Evolutionary conservation across 2,797 vertebrate species (phyloP).

Genomic region (Synaphobranchus kaupii): DNA sequence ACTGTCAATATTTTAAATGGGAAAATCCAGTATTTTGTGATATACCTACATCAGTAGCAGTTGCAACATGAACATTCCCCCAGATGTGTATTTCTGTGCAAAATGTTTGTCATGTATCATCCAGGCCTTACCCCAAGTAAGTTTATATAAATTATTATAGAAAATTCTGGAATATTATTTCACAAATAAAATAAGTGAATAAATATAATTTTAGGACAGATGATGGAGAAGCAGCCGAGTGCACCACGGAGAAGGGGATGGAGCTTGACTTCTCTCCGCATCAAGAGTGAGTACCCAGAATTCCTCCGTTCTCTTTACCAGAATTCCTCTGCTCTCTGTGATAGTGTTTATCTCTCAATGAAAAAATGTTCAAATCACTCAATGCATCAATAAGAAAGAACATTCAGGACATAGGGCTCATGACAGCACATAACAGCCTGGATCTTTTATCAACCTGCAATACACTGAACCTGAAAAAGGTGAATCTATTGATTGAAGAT

Average conservation of each 20-base stretch:
- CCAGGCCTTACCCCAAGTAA: background rate
- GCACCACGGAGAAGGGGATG: background rate
- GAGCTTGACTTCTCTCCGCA: constrained; percentile 29
- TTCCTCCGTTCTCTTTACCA: background rate
- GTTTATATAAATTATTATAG: background rate
- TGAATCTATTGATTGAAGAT: no score
- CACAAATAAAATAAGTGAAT: background rate
- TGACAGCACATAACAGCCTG: background rate
- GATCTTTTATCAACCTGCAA: background rate
- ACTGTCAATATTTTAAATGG: background rate
- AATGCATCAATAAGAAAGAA: background rate
- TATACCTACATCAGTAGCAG: background rate
- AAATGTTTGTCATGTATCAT: background rate
- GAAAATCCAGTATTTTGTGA: background rate
- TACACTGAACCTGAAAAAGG: background rate
- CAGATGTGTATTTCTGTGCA: background rate
- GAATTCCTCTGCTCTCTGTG: background rate
- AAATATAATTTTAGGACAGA: constrained; percentile 19
- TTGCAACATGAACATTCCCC: background rate
- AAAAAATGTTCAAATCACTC: background rate
- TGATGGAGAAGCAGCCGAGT: background rate
- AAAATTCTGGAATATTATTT: background rate
- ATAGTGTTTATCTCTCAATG: background rate
- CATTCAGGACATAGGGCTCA: background rate
- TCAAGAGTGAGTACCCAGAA: constrained; percentile 26